Percentiles rank a stretch among this genome's conserved stretches.
Evolutionary conservation across 2,797 vertebrate genomes (phyloP).

Genomic region (Anolis apletophallus): DNA sequence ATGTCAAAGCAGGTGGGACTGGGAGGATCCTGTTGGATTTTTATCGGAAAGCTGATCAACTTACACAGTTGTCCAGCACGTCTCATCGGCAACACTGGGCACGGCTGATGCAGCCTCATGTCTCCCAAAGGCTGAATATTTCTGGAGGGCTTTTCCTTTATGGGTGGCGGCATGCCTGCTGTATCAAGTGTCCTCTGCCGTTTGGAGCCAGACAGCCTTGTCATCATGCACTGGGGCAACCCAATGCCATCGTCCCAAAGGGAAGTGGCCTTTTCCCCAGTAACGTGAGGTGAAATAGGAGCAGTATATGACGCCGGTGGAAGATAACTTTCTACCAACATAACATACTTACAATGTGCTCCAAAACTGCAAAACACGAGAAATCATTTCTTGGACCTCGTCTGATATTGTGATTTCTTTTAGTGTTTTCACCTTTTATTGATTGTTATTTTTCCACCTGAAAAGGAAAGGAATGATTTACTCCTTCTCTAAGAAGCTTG

Average conservation of each 20-base stretch:
- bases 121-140: conserved; percentile 22
- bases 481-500: no score
- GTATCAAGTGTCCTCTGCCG: conserved; percentile 21
- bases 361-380: no score
- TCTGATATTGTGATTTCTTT: no score
- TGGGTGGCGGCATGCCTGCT: conserved; percentile 25
- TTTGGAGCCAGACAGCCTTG: conserved; percentile 13
- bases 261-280: conserved; percentile 1
- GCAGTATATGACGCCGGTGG: no score
- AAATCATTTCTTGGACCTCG: no score
- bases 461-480: no score
- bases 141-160: background rate
- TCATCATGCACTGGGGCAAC: background rate
- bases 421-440: no score
- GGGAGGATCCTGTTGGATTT: fast-evolving
- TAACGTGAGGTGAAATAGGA: background rate
- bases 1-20: fast-evolving
- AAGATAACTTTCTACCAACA: no score
- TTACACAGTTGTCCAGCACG: conserved; percentile 36
- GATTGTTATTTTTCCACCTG: no score
- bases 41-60: background rate
- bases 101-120: conserved; percentile 1
- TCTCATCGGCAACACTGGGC: fast-evolving
- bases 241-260: background rate
- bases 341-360: no score